These are phyloP conservation scores for Marronus borbonicus DNA, from an alignment of 2,888 invertebrate genomes.

Conservation along the genomic window DNA sequence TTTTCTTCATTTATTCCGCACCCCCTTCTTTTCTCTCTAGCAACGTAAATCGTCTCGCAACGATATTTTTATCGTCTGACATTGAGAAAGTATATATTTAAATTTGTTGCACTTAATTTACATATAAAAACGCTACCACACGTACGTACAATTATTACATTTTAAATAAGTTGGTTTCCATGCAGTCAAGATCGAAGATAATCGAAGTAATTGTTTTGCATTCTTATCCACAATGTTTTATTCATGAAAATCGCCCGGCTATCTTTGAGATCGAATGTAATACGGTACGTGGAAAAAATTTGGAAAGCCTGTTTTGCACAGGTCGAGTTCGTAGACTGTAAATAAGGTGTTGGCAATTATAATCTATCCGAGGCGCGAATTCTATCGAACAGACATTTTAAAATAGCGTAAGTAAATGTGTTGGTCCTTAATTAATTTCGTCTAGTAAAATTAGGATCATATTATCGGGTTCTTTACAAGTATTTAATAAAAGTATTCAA, in stretches of 20 bases:
- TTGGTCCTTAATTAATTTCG: too few species aligned
- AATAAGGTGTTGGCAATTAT: background rate
- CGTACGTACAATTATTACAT: constrained; percentile 17
- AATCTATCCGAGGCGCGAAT: too few species aligned
- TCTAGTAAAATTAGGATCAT: too few species aligned
- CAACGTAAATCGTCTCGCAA: background rate
- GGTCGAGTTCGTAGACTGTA: background rate
- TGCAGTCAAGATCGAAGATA: constrained; percentile 24
- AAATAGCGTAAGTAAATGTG: too few species aligned
- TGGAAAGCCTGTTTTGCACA: background rate
- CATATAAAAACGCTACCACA: constrained; percentile 15
- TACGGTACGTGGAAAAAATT: constrained; percentile 19
- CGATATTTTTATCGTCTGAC: background rate
- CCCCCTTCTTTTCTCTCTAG: too few species aligned
- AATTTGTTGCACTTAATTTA: constrained; percentile 8
- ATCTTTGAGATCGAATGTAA: constrained; percentile 33
- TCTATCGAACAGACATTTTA: too few species aligned
- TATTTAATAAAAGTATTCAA: too few species aligned
- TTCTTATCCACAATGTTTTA: constrained; percentile 26
- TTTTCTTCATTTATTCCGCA: too few species aligned
- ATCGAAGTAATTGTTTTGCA: constrained; percentile 22
- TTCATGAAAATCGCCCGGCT: constrained; percentile 20
- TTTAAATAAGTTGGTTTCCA: background rate
- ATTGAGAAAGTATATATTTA: constrained; percentile 15
- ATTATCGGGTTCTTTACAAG: too few species aligned